Percentiles rank a stretch among this genome's conserved stretches.
phyloP scores from a whole-genome alignment of 2,113 vertebrate genomes.

The Podarcis muralis region DNA sequence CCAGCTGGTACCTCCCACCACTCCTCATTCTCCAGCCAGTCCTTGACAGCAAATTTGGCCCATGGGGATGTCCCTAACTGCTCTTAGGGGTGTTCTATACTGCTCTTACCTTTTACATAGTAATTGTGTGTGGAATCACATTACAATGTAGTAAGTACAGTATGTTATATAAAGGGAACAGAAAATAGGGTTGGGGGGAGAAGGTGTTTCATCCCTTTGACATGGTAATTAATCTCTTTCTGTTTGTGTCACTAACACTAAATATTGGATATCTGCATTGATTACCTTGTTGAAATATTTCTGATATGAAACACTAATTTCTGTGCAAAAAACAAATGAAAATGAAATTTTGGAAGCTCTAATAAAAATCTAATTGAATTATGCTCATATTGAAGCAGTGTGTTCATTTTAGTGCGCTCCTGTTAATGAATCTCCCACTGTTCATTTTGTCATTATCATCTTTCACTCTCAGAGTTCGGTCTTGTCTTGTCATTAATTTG shows the following conservation, averaged over 20 bases:
- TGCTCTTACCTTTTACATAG: not conserved
- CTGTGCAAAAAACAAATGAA: slow-evolving; percentile 28
- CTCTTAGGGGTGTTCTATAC: too few species aligned
- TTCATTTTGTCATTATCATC: slow-evolving; percentile 48
- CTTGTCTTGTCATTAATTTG: slow-evolving; percentile 44
- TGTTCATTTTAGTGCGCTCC: slow-evolving; percentile 37
- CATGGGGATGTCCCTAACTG: too few species aligned
- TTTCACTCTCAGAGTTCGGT: slow-evolving; percentile 54
- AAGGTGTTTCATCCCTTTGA: slow-evolving; percentile 6
- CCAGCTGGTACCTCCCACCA: too few species aligned
- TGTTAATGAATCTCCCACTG: slow-evolving; percentile 45
- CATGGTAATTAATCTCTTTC: slow-evolving; percentile 8
- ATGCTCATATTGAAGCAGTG: slow-evolving; percentile 26
- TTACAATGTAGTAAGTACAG: not conserved
- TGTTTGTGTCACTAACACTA: not conserved
- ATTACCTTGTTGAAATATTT: slow-evolving; percentile 25
- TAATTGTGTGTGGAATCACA: slow-evolving; percentile 23
- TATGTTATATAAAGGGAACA: not conserved
- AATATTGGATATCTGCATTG: slow-evolving; percentile 48
- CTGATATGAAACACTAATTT: slow-evolving; percentile 30
- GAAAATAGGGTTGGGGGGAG: not conserved
- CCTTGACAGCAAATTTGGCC: too few species aligned
- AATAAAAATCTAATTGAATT: slow-evolving; percentile 45
- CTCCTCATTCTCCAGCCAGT: too few species aligned
- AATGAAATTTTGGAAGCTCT: slow-evolving; percentile 52